phyloP scores from a whole-genome alignment of 2,113 vertebrate genomes.

The Neogale vison region DNA sequence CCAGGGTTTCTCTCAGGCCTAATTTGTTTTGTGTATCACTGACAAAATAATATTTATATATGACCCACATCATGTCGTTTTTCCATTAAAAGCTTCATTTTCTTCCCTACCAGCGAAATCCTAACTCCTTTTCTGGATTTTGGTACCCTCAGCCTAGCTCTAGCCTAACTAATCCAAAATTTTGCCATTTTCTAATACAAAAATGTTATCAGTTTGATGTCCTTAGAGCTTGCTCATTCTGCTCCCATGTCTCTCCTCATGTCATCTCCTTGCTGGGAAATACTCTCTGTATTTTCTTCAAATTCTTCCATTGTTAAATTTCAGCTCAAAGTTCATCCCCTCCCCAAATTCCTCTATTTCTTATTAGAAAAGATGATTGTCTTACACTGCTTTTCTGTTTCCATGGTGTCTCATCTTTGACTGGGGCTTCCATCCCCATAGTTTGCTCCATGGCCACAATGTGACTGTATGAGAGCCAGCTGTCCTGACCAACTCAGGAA shows the following conservation, averaged over 20 bases:
- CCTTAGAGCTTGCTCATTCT: not conserved
- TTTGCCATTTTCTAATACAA: not conserved
- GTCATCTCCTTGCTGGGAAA: not conserved
- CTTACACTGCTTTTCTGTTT: not conserved
- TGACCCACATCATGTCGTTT: not conserved
- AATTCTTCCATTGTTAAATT: conserved; percentile 22
- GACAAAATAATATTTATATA: not conserved
- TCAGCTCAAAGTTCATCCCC: not conserved
- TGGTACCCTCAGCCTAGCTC: not conserved
- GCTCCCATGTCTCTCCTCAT: not conserved
- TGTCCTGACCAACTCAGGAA: not conserved
- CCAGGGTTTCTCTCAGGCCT: not conserved
- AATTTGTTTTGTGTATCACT: not conserved
- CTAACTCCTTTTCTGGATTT: not conserved
- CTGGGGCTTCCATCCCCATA: not conserved
- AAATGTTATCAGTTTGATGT: not conserved
- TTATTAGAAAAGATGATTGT: not conserved
- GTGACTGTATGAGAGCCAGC: not conserved
- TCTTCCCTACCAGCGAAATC: not conserved
- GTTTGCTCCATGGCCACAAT: not conserved
- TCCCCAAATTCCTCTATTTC: not conserved
- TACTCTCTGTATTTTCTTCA: not conserved
- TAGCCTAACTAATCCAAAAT: not conserved
- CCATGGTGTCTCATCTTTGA: not conserved
- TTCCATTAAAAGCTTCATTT: not conserved